Evolutionary conservation across 2,888 invertebrate species (phyloP).

Genomic region (Hyalella azteca): DNA sequence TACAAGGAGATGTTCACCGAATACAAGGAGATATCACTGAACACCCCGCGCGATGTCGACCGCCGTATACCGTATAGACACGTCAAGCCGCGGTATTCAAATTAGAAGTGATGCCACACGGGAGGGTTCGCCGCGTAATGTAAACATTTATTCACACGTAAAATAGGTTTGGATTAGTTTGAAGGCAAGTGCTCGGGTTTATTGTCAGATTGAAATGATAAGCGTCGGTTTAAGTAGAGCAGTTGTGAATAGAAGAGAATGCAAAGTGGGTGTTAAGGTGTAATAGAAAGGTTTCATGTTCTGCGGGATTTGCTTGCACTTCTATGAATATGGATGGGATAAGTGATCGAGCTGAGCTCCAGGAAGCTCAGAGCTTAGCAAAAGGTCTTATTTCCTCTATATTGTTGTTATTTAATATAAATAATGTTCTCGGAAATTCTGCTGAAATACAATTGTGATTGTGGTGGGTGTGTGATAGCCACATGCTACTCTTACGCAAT

Average conservation of each 20-base stretch:
- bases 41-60: no score
- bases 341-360: no score
- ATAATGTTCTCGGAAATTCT: no score
- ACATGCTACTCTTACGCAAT: no score
- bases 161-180: slow-evolving; percentile 25
- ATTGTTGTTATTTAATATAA: no score
- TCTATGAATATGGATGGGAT: slow-evolving; percentile 32
- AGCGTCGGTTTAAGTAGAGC: slow-evolving; percentile 14
- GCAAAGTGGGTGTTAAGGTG: slow-evolving; percentile 33
- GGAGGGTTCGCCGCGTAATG: slow-evolving; percentile 9
- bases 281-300: slow-evolving; percentile 8
- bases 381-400: no score
- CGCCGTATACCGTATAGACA: no score
- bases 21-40: no score
- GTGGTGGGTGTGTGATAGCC: no score
- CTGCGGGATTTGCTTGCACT: not conserved
- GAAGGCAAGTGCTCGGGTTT: slow-evolving; percentile 21
- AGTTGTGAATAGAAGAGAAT: slow-evolving; percentile 21
- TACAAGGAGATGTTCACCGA: no score
- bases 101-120: not conserved
- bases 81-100: slow-evolving; percentile 8
- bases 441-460: no score
- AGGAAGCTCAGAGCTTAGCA: no score
- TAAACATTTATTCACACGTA: slow-evolving; percentile 37
- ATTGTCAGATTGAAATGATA: slow-evolving; percentile 33